Percentiles rank a stretch among this genome's conserved stretches.
Evolutionary conservation across 2,797 vertebrate genomes (phyloP).

Genomic region (Melanotaenia pygmaea): DNA sequence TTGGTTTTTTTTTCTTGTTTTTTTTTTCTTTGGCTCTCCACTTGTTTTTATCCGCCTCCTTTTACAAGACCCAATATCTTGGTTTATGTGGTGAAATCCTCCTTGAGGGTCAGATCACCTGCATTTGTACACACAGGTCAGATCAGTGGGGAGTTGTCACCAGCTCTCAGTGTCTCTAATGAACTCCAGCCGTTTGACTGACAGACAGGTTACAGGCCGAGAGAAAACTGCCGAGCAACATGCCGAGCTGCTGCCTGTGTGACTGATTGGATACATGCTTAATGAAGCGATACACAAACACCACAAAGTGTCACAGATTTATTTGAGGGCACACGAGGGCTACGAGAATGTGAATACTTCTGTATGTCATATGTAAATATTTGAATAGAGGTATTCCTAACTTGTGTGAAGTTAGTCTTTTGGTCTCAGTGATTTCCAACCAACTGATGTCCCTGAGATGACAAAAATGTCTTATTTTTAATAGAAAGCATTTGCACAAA

Average conservation of each 20-base stretch:
- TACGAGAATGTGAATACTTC: conserved; percentile 6
- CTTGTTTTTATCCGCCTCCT: conserved; percentile 27
- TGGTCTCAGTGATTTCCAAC: not conserved
- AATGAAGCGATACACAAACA: conserved; percentile 64
- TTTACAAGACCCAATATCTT: conserved; percentile 49
- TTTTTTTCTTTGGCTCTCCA: conserved; percentile 38
- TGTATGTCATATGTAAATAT: conserved; percentile 39
- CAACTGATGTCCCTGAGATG: not conserved
- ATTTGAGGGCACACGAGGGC: conserved; percentile 39
- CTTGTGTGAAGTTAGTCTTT: not conserved
- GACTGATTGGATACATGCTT: conserved; percentile 76
- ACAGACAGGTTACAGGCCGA: conserved; percentile 67
- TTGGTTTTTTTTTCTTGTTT: conserved; percentile 47
- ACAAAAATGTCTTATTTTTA: not conserved
- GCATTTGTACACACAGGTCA: conserved; percentile 66
- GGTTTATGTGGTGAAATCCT: conserved; percentile 54
- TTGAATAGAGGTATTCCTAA: conserved; percentile 32
- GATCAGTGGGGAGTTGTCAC: conserved; percentile 70
- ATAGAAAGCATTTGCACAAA: no score
- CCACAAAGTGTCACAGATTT: conserved; percentile 41
- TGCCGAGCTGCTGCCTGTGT: conserved; percentile 48
- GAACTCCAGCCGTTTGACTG: conserved; percentile 76
- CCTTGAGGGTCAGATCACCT: conserved; percentile 69
- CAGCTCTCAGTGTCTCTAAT: conserved; percentile 71
- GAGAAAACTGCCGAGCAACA: conserved; percentile 50